Evolutionary conservation across 2,888 invertebrate species (phyloP), one percentile per base, ranked within the genome.

Genomic region (Atherix ibis): DNA sequence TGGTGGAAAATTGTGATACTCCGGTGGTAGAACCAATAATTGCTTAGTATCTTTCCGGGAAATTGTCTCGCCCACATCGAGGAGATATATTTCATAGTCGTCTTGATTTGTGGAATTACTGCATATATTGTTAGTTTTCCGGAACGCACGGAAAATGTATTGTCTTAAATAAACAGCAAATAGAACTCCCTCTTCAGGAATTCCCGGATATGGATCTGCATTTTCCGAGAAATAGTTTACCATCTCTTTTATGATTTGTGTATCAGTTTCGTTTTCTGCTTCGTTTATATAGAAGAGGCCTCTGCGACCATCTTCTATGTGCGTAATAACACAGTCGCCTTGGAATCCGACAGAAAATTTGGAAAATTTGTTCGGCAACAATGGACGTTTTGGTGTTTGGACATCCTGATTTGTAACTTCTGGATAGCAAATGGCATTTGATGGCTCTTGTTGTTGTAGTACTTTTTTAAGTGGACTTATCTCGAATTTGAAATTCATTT

Each of bases 31-130:
- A 9, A 40, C 24, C n/a, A 28, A 31, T 9, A 29, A 5, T 3
- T 27, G 13, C n/a, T n/a, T n/a, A n/a, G n/a, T n/a, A n/a, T n/a
- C n/a, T n/a, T n/a, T n/a, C n/a, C n/a, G n/a, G n/a, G n/a, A n/a
- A n/a, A n/a, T n/a, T n/a, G n/a, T n/a, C 34, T 40, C 40, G 1
- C 40, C 40, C 5, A 37, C 14, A 28, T 40, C 40, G 22, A 40
- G 22, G 9, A 40, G 28, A 18, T 31, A 40, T 12, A 24, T 35
- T 18, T 33, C 34, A 14, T 29, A 35, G 17, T 35, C 30, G 2
- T 2, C 10, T 19, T 19, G 22, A 8, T 31, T 18, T 2, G 9
- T 9, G 5, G 5, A 2, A 12, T 10, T 14, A 13, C 19, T 18
- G 27, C 12, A 24, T 32, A 39, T 27, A 18, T 27, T 25, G 16